Evolutionary conservation across 2,113 vertebrate genomes (phyloP).

Genomic region (Vulpes ferrilata): DNA sequence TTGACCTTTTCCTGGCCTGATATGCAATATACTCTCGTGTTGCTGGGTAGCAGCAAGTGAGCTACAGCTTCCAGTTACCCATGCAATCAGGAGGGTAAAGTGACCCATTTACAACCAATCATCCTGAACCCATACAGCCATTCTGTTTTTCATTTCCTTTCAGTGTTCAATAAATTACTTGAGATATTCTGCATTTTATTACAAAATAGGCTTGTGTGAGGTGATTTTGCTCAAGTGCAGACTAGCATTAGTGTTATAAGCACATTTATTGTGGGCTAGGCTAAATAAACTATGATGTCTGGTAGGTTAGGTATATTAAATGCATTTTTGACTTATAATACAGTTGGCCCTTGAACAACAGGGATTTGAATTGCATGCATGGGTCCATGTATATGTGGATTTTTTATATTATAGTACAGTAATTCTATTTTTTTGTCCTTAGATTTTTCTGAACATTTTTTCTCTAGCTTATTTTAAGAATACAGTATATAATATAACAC

Average conservation of each 20-base stretch:
- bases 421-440: not conserved
- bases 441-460: not conserved
- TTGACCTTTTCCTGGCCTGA: not conserved
- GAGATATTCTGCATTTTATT: not conserved
- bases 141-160: not conserved
- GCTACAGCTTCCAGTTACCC: not conserved
- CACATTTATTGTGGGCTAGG: not conserved
- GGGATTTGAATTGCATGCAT: not conserved
- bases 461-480: not conserved
- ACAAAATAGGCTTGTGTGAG: not conserved
- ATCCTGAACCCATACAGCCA: not conserved
- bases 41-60: not conserved
- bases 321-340: not conserved
- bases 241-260: not conserved
- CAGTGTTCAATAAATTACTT: not conserved
- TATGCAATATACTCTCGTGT: not conserved
- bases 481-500: not conserved
- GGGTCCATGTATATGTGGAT: not conserved
- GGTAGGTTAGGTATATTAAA: not conserved
- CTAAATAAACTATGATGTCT: not conserved
- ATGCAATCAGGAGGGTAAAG: not conserved
- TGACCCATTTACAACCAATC: not conserved
- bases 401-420: not conserved
- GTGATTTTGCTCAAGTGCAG: not conserved
- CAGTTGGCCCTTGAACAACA: not conserved